Conservation (phyloP, 2,797 vertebrate species). For the Gobio occitaniae region DNA sequence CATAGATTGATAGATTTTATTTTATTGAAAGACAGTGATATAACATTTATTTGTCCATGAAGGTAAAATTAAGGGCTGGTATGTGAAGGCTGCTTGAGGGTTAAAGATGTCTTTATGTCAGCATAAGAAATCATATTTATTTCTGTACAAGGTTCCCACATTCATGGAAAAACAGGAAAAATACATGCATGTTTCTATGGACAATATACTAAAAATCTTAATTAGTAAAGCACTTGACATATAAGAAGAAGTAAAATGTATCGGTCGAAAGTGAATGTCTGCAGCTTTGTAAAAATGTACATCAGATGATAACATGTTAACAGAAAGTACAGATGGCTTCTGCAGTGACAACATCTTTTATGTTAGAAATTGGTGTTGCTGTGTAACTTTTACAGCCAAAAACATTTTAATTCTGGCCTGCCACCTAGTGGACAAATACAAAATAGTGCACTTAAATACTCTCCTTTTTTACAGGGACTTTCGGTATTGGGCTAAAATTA, state of each 20-base stretch:
- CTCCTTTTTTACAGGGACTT: neutral
- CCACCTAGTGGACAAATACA: constrained; percentile 23
- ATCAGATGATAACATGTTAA: neutral
- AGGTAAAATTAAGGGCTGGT: no score
- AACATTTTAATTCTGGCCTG: constrained; percentile 1
- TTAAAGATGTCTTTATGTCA: neutral
- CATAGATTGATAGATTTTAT: no score
- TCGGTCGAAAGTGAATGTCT: neutral
- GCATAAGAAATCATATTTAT: neutral
- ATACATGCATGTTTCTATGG: neutral
- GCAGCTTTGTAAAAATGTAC: neutral
- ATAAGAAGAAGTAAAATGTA: neutral
- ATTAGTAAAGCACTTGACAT: neutral
- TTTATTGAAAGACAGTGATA: no score
- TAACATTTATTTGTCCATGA: no score
- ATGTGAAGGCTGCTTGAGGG: no score
- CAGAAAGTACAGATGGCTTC: neutral
- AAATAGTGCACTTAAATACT: neutral
- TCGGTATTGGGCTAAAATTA: neutral
- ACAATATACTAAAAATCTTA: neutral
- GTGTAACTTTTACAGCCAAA: neutral
- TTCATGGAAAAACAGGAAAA: neutral
- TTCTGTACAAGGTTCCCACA: neutral
- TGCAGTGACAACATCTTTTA: neutral
- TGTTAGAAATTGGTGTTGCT: neutral